phyloP scores from a whole-genome alignment of 2,888 invertebrate species.

The Aleiodes testaceus region DNA sequence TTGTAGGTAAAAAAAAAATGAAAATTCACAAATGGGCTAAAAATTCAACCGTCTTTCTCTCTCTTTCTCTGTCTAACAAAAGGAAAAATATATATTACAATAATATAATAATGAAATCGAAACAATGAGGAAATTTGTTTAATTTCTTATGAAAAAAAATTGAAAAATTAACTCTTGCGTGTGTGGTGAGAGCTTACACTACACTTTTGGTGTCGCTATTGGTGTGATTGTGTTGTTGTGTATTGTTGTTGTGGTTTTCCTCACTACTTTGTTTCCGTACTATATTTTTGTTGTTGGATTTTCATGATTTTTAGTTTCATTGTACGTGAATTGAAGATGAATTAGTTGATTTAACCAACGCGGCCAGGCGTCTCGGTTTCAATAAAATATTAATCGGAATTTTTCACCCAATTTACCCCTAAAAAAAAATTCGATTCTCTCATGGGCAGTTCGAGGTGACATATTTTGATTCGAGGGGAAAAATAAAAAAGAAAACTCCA shows the following conservation, averaged over 20 bases:
- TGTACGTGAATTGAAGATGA: constrained; percentile 61
- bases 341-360: constrained; percentile 55
- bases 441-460: constrained; percentile 23
- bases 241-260: constrained; percentile 59
- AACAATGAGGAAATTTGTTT: not conserved
- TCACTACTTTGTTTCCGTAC: constrained; percentile 40
- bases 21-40: not conserved
- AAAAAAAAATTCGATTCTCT: too few relatives aligned
- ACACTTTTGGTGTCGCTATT: constrained; percentile 72
- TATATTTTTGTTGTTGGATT: constrained; percentile 44
- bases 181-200: constrained; percentile 72
- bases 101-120: not conserved
- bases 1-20: too few relatives aligned
- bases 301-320: constrained; percentile 54
- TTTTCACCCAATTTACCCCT: too few relatives aligned
- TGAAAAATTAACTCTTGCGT: constrained; percentile 68
- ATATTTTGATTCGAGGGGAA: not conserved
- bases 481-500: not conserved
- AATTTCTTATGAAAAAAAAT: constrained; percentile 7
- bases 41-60: constrained; percentile 22
- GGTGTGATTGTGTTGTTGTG: constrained; percentile 67
- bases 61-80: constrained; percentile 22
- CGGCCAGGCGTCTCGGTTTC: constrained; percentile 28
- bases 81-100: constrained; percentile 2
- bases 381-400: not conserved